A percentile compares a stretch with the other conserved stretches of the same genome.
These are phyloP conservation scores for Liodrosophila aerea DNA, from an alignment of 2,888 invertebrate species.

Conservation along the genomic window DNA sequence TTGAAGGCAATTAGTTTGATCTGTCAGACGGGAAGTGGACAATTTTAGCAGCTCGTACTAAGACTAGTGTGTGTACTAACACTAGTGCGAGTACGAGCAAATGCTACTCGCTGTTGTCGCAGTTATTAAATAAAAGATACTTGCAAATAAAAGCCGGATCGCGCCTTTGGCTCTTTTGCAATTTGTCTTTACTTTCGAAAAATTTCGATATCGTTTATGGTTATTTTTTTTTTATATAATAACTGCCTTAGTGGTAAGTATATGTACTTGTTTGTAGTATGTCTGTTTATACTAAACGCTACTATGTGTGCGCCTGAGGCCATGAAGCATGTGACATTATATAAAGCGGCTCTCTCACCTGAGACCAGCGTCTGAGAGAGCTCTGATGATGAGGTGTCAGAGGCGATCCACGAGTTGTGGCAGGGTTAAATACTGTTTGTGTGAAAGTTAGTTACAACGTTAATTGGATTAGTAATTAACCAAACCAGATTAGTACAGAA, in stretches of 20 bases:
- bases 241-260: slow-evolving; percentile 32
- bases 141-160: slow-evolving; percentile 2
- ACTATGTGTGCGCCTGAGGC: slow-evolving; percentile 7
- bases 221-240: slow-evolving; percentile 45
- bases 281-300: slow-evolving; percentile 17
- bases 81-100: slow-evolving; percentile 2
- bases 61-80: slow-evolving; percentile 25
- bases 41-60: slow-evolving; percentile 43
- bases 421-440: slow-evolving; percentile 5
- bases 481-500: background rate
- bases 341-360: slow-evolving; percentile 3
- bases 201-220: slow-evolving; percentile 42
- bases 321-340: slow-evolving; percentile 20
- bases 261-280: slow-evolving; percentile 15
- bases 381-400: background rate
- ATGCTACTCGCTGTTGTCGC: slow-evolving; percentile 30
- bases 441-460: slow-evolving; percentile 36
- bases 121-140: slow-evolving; percentile 45
- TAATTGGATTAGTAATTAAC: background rate
- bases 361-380: background rate
- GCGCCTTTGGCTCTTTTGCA: slow-evolving; percentile 35
- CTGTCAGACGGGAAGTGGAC: slow-evolving; percentile 70
- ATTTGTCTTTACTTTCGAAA: slow-evolving; percentile 54
- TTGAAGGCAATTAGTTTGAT: slow-evolving; percentile 58
- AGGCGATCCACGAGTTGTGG: slow-evolving; percentile 7